Base-by-base conservation (phyloP, 1,140 invertebrate genomes). In the Mizuhopecten yessoensis region DNA sequence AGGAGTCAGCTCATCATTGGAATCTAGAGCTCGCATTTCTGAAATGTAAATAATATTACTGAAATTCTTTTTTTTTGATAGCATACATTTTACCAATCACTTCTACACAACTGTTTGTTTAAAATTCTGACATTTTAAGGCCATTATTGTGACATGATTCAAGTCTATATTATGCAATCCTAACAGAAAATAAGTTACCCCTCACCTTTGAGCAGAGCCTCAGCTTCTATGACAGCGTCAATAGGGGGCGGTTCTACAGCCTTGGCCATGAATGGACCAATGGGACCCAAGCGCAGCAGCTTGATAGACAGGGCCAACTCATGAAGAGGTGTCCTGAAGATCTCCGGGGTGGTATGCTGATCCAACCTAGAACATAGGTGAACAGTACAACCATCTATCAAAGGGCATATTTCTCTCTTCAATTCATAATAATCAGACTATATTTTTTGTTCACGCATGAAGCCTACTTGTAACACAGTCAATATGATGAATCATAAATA, bases 261-360 rank as follows among this genome's bases (percentile, higher is more conserved):
- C 89, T 97, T 97, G 36, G 95, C 95, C 88, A 97, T 92, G 94
- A 97, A 97, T 13, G 94, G 91, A 3, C 95, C 95, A 89, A 97
- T 96, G 11, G 95, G 94, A 17, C 97, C 97, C 9, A 97, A 94
- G 34, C 96, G 92, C 7, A 97, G 94, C n/a, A 97, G 93, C 93
- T 97, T 97, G 90, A 97, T 97, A 57, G 96, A 94, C 88, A 97
- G 93, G 0, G 96, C 96, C 33, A 97, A 90, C 95, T 99, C 99
- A 95, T 99, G 99, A 5, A 99, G 97, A 0, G 99, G 99, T 2
- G 99, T 99, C 88, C 99, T 97, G 96, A 99, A 99, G 97, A 99
- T 99, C 97, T 99, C 99, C 0, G 99, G 98, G 0, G 98, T 99
- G 95, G 98, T 98, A 94, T 99, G 98, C 94, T 99, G 98, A 15